Evolutionary conservation across 2,797 vertebrate genomes (phyloP).

Genomic region (Pseudomugil gertrudae): DNA sequence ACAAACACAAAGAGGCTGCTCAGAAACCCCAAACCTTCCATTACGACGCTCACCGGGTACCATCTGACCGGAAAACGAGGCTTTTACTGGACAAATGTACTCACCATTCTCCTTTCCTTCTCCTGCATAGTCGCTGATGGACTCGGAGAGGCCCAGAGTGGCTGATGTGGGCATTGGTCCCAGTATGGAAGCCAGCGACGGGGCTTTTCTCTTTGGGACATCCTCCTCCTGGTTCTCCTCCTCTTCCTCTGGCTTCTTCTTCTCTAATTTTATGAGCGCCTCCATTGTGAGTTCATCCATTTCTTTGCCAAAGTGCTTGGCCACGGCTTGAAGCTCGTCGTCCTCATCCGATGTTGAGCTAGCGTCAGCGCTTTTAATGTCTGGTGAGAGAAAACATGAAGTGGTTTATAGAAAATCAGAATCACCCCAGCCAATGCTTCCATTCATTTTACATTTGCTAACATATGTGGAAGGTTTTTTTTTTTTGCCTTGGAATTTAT

Average conservation of each 20-base stretch:
- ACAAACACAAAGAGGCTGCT: no score
- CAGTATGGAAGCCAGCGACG: constrained; percentile 87
- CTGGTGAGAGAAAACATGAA: constrained; percentile 56
- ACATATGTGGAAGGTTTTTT: no score
- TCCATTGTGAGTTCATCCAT: constrained; percentile 76
- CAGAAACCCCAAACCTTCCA: neutral
- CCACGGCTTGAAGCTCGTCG: constrained; percentile 88
- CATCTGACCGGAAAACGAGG: neutral
- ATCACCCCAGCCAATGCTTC: no score
- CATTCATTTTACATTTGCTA: neutral
- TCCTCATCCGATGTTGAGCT: constrained; percentile 79
- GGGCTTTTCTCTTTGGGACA: constrained; percentile 65
- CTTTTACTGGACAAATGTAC: constrained; percentile 27
- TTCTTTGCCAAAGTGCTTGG: constrained; percentile 89
- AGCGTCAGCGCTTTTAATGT: constrained; percentile 49
- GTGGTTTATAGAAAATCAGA: neutral
- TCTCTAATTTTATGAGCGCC: constrained; percentile 76
- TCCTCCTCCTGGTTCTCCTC: constrained; percentile 29
- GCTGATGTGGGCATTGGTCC: constrained; percentile 90
- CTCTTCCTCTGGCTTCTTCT: constrained; percentile 35
- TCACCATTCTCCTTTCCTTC: constrained; percentile 85
- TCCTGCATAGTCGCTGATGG: constrained; percentile 83
- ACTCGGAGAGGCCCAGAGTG: constrained; percentile 88
- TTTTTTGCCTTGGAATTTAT: no score
- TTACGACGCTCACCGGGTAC: no score